Base-by-base conservation (phyloP, 2,888 invertebrate genomes). In the Acheta domesticus region DNA sequence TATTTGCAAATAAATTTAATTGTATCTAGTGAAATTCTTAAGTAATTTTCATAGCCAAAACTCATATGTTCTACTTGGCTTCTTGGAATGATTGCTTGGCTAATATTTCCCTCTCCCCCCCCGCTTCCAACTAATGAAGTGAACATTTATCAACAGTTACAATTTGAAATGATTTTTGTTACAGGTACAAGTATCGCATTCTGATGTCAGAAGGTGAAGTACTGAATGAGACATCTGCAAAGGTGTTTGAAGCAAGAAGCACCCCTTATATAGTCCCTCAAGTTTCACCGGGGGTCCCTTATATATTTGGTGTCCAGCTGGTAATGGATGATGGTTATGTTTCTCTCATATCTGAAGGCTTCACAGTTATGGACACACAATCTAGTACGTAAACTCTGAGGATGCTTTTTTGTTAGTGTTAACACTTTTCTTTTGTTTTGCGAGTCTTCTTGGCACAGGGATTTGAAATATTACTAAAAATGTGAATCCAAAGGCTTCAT, bases 261-360 rank as follows among this genome's bases (percentile, higher is more conserved):
- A 88, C 92, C 4, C 90, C 93, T 0, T 89, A 90, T 84, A 86
- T 88, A 16, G 89, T 89, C 77, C 87, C 88, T 0, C 88, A 88
- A 83, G 88, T 89, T 0, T 88, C 90, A 74, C 84, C 85, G 12
- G 88, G 87, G 48, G 85, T 86, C 12, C 86, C 90, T 83, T 93
- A 91, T 84, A 88, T 90, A 1, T 92, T 93, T 81, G 92, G 91
- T 48, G 92, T 94, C 1, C 88, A 91, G 62, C 86, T 91, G 0
- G 88, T 90, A 79, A 91, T 92, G 0, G 85, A 88, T 0, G 89
- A 90, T 2, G 93, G 93, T 0, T 92, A 91, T 84, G 88, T 85
- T 82, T 93, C 93, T 81, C 85, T 89, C 23, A 84, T 91, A 49
- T 92, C 93, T 73, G 92, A 93, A 85, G 92, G 92, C 85, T 88